Evolutionary conservation across 2,113 vertebrate species (phyloP), one percentile per base, ranked within the genome.

Genomic region (Sclerurus mexicanus): DNA sequence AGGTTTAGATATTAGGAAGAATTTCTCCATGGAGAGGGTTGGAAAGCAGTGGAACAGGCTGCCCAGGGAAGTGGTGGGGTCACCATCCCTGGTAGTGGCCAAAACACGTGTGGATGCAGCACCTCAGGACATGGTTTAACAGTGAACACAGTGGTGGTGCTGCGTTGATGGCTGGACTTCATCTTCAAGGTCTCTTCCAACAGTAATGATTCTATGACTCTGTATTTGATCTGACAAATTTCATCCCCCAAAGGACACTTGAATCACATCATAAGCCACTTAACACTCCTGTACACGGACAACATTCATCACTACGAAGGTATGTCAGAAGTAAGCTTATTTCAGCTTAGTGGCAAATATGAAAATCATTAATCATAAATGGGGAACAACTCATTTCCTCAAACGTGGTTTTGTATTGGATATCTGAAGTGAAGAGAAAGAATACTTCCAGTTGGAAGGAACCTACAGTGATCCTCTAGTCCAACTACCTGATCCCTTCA

Each of bases 281-380:
- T 24, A 30, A 33, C 6, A 1, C 3, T 7, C 11, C 7, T 40
- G 40, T 3, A 14, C 3, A 12, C 19, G 0, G 2, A 50, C 30
- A 87, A 12, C 17, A 40, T 16, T n/a, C 59, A 18, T 37, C 68
- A 24, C 28, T 10, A 21, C 50, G 28, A 46, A 58, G 25, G 16
- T 8, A 5, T 14, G 44, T 3, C 22, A 8, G 2, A n/a, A 39
- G 25, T 30, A 39, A 30, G 50, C 64, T 42, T 27, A 64, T 16
- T 22, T 39, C 28, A 55, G 18, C 4, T 21, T 24, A 50, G 10
- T 21, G 28, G 28, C 27, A 35, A 58, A 59, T 11, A 13, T 18
- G 14, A 24, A 69, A 59, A 20, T 14, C 6, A 59, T 40, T 42
- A 63, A 21, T 19, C 37, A 35, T 33, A 49, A 77, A 55, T 19